phyloP scores from a whole-genome alignment of 1,140 invertebrate species.

The Pseudomyrmex dendroicus region DNA sequence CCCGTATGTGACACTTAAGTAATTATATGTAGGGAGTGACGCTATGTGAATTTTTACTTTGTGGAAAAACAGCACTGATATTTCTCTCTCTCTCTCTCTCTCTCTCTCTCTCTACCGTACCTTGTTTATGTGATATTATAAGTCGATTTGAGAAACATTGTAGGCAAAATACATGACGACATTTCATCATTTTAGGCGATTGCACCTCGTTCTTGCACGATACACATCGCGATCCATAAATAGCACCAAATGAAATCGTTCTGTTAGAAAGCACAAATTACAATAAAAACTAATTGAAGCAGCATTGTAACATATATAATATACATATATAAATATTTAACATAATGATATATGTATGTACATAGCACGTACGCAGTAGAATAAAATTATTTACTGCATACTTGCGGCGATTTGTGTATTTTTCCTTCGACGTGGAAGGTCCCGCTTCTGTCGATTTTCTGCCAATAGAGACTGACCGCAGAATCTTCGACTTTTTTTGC shows the following conservation, averaged over 20 bases:
- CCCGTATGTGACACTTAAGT: no score
- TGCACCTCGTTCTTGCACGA: conserved; percentile 10
- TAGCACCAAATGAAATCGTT: neutral
- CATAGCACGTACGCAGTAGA: no score
- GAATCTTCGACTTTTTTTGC: no score
- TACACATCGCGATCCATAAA: conserved; percentile 21
- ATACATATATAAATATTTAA: neutral
- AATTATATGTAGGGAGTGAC: no score
- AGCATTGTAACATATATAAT: neutral
- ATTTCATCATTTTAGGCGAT: conserved; percentile 26
- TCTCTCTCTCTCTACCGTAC: neutral
- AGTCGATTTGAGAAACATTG: conserved; percentile 46
- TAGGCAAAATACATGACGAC: conserved; percentile 35
- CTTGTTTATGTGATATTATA: conserved; percentile 16
- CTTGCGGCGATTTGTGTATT: no score
- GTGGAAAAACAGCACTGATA: no score
- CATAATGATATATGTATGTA: no score
- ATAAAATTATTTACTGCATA: no score
- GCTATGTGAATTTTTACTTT: neutral
- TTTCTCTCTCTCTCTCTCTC: no score
- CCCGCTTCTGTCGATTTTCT: no score
- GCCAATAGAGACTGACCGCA: no score
- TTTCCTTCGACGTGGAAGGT: no score
- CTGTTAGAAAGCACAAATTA: neutral
- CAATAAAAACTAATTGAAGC: neutral